Conservation (phyloP, 2,797 vertebrate genomes). For the Lateolabrax maculatus region DNA sequence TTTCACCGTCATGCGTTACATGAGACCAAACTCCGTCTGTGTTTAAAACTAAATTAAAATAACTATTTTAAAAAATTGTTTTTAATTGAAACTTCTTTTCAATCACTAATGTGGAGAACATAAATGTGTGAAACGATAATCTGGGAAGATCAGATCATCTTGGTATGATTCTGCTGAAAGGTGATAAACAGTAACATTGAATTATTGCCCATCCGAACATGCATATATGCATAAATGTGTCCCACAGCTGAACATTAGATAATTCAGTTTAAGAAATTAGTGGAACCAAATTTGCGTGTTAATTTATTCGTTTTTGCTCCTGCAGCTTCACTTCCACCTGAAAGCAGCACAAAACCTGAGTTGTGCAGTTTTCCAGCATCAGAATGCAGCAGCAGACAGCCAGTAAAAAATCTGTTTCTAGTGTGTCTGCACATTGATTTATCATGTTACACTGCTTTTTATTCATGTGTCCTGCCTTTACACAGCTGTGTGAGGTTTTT, state of each 20-base stretch:
- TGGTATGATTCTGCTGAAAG: neutral
- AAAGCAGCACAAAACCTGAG: neutral
- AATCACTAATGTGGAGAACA: neutral
- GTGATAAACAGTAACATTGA: neutral
- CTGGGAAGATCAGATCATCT: too few relatives aligned
- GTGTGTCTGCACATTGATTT: neutral
- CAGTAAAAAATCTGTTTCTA: neutral
- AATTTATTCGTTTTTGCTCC: neutral
- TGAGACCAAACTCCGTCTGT: too few relatives aligned
- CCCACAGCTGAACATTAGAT: neutral
- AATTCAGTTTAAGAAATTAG: neutral
- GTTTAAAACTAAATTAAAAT: too few relatives aligned
- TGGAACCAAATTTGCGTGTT: neutral
- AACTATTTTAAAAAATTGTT: too few relatives aligned
- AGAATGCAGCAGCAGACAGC: neutral
- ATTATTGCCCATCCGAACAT: neutral
- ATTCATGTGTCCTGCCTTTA: neutral
- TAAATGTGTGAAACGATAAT: neutral
- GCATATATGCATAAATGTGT: neutral
- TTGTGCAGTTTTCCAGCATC: neutral
- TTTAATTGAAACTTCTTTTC: too few relatives aligned
- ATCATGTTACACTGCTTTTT: neutral
- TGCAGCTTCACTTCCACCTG: neutral
- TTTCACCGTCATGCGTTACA: too few relatives aligned
- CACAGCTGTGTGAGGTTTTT: neutral